phyloP scores from a whole-genome alignment of 2,797 vertebrate species.

The Selene dorsalis region DNA sequence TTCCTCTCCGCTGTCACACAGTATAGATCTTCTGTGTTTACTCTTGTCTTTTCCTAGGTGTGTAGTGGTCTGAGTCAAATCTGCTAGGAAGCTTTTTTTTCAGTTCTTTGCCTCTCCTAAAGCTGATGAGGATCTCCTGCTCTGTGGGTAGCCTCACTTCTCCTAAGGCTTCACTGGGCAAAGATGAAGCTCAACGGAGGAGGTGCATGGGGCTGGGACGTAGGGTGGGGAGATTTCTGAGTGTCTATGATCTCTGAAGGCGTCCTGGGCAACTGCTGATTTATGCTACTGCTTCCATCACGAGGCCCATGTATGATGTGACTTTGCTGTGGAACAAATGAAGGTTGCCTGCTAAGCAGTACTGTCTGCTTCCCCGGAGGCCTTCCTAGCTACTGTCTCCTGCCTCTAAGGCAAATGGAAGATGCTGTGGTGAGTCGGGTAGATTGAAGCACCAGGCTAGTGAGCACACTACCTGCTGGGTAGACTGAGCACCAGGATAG shows the following conservation, averaged over 20 bases:
- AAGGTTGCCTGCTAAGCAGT: slow-evolving; percentile 17
- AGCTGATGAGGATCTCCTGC: slow-evolving; percentile 11
- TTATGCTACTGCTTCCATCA: slow-evolving; percentile 24
- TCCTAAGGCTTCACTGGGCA: slow-evolving; percentile 10
- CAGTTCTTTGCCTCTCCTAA: slow-evolving; percentile 7
- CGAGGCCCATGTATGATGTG: slow-evolving; percentile 19
- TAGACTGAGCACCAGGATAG: slow-evolving; percentile 37
- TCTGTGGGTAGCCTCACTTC: slow-evolving; percentile 14
- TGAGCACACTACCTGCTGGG: slow-evolving; percentile 12
- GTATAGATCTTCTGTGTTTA: slow-evolving; percentile 13
- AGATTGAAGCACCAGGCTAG: slow-evolving; percentile 38
- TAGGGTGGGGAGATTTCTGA: not conserved
- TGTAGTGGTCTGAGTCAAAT: not conserved
- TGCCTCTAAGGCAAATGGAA: slow-evolving; percentile 63
- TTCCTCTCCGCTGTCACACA: not conserved
- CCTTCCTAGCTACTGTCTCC: slow-evolving; percentile 44
- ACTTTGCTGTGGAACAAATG: slow-evolving; percentile 16
- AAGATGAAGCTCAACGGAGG: slow-evolving; percentile 21
- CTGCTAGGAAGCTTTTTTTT: slow-evolving; percentile 25
- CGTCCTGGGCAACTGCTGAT: slow-evolving; percentile 13
- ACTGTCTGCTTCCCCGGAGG: slow-evolving; percentile 37
- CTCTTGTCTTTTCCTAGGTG: not conserved
- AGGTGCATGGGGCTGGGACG: not conserved
- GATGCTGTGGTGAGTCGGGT: slow-evolving; percentile 40
- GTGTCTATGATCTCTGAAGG: slow-evolving; percentile 27